phyloP scores from a whole-genome alignment of 2,888 invertebrate species.

The Stictocephala bisonia region DNA sequence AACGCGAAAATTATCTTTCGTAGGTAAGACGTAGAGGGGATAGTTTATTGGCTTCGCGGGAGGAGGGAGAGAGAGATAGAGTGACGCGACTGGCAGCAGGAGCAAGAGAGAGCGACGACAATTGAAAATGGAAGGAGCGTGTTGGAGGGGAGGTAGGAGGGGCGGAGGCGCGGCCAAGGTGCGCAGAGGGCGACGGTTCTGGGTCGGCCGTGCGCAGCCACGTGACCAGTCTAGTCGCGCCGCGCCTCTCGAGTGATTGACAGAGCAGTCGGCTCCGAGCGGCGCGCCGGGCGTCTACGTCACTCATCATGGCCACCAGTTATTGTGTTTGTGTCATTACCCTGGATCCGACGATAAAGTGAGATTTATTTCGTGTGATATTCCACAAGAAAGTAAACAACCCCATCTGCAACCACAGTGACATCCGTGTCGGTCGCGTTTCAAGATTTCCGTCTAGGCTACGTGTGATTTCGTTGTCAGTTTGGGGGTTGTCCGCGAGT shows the following conservation, averaged over 20 bases:
- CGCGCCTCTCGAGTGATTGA: constrained; percentile 48
- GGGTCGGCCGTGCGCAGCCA: constrained; percentile 48
- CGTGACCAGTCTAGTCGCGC: constrained; percentile 43
- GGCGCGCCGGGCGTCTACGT: constrained; percentile 32
- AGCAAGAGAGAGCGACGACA: constrained; percentile 34
- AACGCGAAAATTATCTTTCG: constrained; percentile 45
- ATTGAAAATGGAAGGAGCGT: constrained; percentile 44
- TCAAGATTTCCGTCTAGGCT: too few species aligned
- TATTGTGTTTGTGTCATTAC: constrained; percentile 30
- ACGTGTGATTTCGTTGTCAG: constrained; percentile 8
- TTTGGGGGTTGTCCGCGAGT: constrained; percentile 2
- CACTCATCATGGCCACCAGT: constrained; percentile 24
- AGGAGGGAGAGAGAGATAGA: constrained; percentile 35
- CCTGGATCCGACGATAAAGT: constrained; percentile 35
- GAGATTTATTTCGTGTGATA: too few species aligned
- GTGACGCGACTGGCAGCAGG: background rate
- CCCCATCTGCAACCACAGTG: too few species aligned
- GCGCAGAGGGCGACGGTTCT: constrained; percentile 46
- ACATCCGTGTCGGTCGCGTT: too few species aligned
- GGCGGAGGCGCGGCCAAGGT: constrained; percentile 33
- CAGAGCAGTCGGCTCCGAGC: constrained; percentile 41
- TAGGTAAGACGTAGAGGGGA: constrained; percentile 44
- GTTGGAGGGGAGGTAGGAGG: constrained; percentile 34
- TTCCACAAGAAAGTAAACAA: too few species aligned
- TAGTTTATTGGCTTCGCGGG: constrained; percentile 42